These are phyloP conservation scores for Potamarius usumacintae DNA, from an alignment of 2,113 vertebrate species.

Conservation along the genomic window DNA sequence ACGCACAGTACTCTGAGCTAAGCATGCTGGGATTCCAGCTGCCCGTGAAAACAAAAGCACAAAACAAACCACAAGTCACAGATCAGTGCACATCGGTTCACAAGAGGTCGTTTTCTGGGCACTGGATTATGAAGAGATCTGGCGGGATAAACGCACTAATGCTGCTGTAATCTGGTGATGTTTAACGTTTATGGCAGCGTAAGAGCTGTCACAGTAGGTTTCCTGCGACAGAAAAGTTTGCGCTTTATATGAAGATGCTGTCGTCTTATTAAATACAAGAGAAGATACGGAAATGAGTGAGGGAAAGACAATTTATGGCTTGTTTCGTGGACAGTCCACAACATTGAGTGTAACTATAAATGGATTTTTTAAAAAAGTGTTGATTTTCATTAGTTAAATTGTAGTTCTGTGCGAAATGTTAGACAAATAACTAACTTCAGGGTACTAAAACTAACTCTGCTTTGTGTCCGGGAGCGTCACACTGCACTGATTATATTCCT, in stretches of 20 bases:
- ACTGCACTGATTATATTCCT: background rate
- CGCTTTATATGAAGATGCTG: background rate
- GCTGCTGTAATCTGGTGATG: background rate
- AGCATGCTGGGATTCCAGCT: constrained; percentile 9
- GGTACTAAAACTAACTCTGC: background rate
- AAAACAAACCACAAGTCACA: background rate
- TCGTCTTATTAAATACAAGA: background rate
- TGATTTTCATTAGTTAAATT: background rate
- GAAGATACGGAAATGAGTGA: background rate
- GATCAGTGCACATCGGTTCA: background rate
- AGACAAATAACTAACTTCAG: background rate
- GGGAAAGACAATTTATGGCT: no score
- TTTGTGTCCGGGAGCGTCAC: background rate
- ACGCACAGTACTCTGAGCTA: background rate
- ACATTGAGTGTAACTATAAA: no score
- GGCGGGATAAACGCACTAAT: background rate
- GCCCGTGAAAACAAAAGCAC: background rate
- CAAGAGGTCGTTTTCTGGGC: background rate
- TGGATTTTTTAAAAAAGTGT: background rate
- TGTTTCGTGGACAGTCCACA: no score
- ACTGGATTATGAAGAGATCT: background rate
- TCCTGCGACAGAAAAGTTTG: background rate
- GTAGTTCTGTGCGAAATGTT: background rate
- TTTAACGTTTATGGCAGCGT: background rate
- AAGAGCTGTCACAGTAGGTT: background rate